Conservation (phyloP, 2,113 vertebrate genomes). For the Camelus dromedarius region DNA sequence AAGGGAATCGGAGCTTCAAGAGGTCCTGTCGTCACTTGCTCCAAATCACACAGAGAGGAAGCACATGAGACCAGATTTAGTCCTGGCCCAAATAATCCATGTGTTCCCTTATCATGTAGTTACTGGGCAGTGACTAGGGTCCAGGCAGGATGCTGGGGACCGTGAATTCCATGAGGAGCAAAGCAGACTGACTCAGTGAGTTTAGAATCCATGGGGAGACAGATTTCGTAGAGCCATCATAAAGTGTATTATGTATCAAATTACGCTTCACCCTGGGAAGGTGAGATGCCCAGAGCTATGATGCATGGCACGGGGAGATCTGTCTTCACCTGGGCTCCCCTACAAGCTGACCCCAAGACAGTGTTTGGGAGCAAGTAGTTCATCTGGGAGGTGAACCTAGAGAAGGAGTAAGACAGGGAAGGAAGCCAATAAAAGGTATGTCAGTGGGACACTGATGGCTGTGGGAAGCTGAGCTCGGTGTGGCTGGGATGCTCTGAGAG, state of each 20-base stretch:
- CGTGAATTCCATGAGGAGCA: neutral
- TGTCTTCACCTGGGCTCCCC: neutral
- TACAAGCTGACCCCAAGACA: neutral
- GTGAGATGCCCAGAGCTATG: neutral
- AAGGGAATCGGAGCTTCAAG: neutral
- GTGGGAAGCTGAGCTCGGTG: neutral
- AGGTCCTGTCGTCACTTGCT: neutral
- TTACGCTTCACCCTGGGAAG: neutral
- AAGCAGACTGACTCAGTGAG: neutral
- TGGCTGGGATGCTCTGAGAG: neutral
- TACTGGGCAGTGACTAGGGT: neutral
- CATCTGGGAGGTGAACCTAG: neutral
- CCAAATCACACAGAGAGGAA: neutral
- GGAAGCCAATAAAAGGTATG: neutral
- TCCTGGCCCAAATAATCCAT: neutral
- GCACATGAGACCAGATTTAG: neutral
- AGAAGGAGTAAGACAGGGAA: neutral
- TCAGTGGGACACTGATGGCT: neutral
- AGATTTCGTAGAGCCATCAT: neutral
- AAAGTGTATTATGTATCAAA: neutral
- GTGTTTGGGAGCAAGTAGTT: neutral
- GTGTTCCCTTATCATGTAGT: neutral
- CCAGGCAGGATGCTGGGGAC: neutral
- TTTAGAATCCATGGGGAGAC: neutral
- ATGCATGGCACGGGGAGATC: rapidly evolving